A percentile compares a stretch with the other conserved stretches of the same genome.
phyloP scores from a whole-genome alignment of 2,888 invertebrate species.

The Protophormia terraenovae region DNA sequence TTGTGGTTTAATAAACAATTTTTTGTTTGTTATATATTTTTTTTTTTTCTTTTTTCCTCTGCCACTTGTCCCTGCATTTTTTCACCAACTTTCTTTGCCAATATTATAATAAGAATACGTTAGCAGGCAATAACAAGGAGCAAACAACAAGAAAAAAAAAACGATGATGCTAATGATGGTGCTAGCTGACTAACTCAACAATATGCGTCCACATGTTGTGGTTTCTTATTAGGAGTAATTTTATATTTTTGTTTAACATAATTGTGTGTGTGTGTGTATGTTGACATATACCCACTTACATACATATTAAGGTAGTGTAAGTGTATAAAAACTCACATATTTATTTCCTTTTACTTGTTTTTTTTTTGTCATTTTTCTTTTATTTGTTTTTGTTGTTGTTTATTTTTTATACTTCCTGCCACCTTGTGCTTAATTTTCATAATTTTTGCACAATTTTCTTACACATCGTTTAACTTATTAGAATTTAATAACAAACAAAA shows the following conservation, averaged over 20 bases:
- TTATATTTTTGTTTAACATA: conserved; percentile 53
- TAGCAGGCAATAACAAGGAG: background rate
- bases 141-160: background rate
- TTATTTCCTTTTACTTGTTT: background rate
- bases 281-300: background rate
- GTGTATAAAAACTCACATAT: background rate
- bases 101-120: conserved; percentile 1
- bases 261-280: conserved; percentile 20
- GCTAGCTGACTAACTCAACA: conserved; percentile 38
- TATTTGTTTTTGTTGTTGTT: conserved; percentile 1
- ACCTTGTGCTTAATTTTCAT: conserved; percentile 68
- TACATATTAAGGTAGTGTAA: background rate
- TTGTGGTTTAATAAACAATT: conserved; percentile 63
- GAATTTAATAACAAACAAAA: conserved; percentile 62
- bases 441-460: conserved; percentile 69
- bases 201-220: conserved; percentile 65
- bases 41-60: background rate
- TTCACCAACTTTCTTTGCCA: background rate
- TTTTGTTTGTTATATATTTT: conserved; percentile 22
- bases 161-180: conserved; percentile 28
- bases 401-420: conserved; percentile 16
- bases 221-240: conserved; percentile 49
- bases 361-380: conserved; percentile 7
- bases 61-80: background rate
- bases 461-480: conserved; percentile 70